phyloP scores from a whole-genome alignment of 2,113 vertebrate genomes.

The Scatophagus argus region DNA sequence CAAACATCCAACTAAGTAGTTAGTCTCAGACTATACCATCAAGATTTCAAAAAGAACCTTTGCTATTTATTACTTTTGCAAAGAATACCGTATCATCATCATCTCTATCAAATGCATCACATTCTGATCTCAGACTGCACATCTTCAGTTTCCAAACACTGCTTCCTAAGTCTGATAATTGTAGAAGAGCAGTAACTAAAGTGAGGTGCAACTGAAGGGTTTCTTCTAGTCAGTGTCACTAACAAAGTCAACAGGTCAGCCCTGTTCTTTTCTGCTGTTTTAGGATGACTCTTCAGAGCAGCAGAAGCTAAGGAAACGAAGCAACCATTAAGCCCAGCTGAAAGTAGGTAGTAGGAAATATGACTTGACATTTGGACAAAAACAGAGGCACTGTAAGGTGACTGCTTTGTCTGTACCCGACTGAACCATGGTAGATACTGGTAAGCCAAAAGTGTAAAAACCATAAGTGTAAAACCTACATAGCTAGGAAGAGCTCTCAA shows the following conservation, averaged over 20 bases:
- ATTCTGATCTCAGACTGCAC: neutral
- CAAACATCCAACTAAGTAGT: slow-evolving; percentile 17
- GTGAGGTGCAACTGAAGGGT: neutral
- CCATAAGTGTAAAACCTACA: slow-evolving; percentile 19
- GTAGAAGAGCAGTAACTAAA: neutral
- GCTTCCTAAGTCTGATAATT: neutral
- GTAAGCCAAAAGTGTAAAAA: slow-evolving; percentile 29
- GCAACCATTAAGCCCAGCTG: neutral
- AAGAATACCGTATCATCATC: neutral
- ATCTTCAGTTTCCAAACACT: neutral
- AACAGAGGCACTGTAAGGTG: slow-evolving; percentile 4
- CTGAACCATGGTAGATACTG: neutral
- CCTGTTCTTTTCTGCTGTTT: neutral
- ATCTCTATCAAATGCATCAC: neutral
- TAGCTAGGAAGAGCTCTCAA: slow-evolving; percentile 19
- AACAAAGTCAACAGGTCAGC: neutral
- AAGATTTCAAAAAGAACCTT: neutral
- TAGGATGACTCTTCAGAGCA: neutral
- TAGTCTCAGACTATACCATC: neutral
- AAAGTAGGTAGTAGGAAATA: slow-evolving; percentile 8
- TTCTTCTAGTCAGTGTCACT: neutral
- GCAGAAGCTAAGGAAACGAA: neutral
- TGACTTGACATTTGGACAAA: neutral
- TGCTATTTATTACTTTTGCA: neutral
- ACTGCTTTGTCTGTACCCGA: neutral